These are phyloP conservation scores for Palythoa grandis DNA, from an alignment of 92 coral and sea anemone species.

Conservation along the genomic window DNA sequence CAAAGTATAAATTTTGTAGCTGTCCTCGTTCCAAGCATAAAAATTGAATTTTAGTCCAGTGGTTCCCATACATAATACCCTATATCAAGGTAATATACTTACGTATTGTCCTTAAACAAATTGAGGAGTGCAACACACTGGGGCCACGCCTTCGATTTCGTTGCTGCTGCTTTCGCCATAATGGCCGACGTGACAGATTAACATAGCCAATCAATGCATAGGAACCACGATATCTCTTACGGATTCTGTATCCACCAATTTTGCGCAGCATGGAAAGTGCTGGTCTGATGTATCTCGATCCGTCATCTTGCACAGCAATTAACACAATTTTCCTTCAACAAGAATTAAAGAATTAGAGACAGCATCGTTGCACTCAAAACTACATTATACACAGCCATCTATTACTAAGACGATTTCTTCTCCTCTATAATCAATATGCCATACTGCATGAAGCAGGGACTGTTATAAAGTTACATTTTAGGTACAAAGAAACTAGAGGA, in stretches of 20 bases:
- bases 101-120: slow-evolving; percentile 22
- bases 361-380: too few relatives aligned
- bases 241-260: slow-evolving; percentile 34
- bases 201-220: slow-evolving; percentile 27
- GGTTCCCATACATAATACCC: too few relatives aligned
- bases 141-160: slow-evolving; percentile 22
- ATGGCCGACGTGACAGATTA: slow-evolving; percentile 21
- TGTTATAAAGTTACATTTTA: too few relatives aligned
- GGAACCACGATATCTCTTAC: slow-evolving; percentile 26
- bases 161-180: slow-evolving; percentile 35
- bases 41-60: not conserved
- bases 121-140: slow-evolving; percentile 21
- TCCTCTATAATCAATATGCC: too few relatives aligned
- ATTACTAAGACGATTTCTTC: too few relatives aligned
- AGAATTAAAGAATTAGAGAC: not conserved
- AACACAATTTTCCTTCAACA: slow-evolving; percentile 30
- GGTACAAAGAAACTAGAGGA: too few relatives aligned
- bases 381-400: too few relatives aligned
- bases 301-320: slow-evolving; percentile 33
- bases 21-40: too few relatives aligned
- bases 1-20: too few relatives aligned
- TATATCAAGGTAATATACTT: not conserved
- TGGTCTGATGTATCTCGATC: slow-evolving; percentile 32
- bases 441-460: too few relatives aligned
- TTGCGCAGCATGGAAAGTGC: slow-evolving; percentile 8